phyloP scores from a whole-genome alignment of 1,140 invertebrate species.

The Holcopasites calliopsidis region DNA sequence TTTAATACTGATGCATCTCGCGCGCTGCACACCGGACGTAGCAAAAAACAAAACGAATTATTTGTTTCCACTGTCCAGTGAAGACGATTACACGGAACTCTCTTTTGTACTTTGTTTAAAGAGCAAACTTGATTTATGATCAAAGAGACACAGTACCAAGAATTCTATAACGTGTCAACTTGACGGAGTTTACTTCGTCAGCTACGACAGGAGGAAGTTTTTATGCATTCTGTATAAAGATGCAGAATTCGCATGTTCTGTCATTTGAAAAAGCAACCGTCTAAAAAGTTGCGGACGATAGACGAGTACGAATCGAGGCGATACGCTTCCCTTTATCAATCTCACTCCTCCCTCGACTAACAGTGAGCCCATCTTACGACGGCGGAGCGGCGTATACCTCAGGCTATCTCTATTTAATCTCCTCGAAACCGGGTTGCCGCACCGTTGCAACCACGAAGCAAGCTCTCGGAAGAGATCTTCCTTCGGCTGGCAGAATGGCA shows the following conservation, averaged over 20 bases:
- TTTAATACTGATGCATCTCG: constrained; percentile 59
- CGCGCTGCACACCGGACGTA: not conserved
- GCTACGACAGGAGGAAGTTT: not conserved
- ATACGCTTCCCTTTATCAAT: constrained; percentile 61
- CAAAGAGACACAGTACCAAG: constrained; percentile 28
- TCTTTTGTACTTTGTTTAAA: not conserved
- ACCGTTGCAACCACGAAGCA: constrained; percentile 11
- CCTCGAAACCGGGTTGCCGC: constrained; percentile 51
- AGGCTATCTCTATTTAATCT: constrained; percentile 63
- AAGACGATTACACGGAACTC: not conserved
- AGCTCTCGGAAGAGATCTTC: constrained; percentile 52
- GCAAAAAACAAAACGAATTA: not conserved
- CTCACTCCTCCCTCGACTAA: constrained; percentile 67
- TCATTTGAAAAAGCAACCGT: not conserved
- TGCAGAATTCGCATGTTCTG: not conserved
- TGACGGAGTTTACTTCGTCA: too few relatives aligned
- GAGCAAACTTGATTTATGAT: not conserved
- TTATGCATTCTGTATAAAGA: not conserved
- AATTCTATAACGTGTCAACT: constrained; percentile 40
- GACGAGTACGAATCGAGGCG: constrained; percentile 47
- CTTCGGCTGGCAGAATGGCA: constrained; percentile 23
- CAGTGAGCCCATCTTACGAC: constrained; percentile 59
- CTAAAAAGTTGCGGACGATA: constrained; percentile 19
- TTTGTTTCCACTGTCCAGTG: too few relatives aligned
- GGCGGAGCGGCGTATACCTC: constrained; percentile 43